phyloP scores from a whole-genome alignment of 2,888 invertebrate genomes.

The Drepana falcataria region DNA sequence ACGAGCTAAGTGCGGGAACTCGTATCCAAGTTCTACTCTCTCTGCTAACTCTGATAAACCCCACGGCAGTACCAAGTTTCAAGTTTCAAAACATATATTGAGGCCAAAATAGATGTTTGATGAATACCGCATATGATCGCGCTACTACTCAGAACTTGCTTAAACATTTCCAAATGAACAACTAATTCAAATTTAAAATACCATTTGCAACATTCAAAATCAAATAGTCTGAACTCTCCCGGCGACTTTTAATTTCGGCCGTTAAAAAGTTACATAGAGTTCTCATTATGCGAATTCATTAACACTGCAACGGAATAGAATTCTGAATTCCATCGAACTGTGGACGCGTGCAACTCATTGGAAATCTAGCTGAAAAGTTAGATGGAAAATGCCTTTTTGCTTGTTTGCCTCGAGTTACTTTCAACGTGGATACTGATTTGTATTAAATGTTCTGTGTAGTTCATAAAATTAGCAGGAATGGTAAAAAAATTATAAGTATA shows the following conservation, averaged over 20 bases:
- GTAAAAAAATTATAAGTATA: background rate
- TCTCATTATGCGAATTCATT: slow-evolving; percentile 52
- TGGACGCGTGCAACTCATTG: slow-evolving; percentile 43
- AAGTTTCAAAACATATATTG: slow-evolving; percentile 44
- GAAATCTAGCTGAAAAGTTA: slow-evolving; percentile 63
- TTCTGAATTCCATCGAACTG: slow-evolving; percentile 59
- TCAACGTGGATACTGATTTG: slow-evolving; percentile 40
- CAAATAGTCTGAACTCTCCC: slow-evolving; percentile 5
- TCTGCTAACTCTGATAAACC: slow-evolving; percentile 63
- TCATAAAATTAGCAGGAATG: background rate
- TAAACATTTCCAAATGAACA: slow-evolving; percentile 17
- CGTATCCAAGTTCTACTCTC: slow-evolving; percentile 52
- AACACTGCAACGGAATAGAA: slow-evolving; percentile 49
- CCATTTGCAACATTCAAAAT: slow-evolving; percentile 14
- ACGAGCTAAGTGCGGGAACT: slow-evolving; percentile 45
- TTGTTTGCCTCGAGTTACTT: slow-evolving; percentile 41
- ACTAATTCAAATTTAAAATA: slow-evolving; percentile 6
- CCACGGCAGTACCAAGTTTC: slow-evolving; percentile 56
- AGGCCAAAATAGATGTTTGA: slow-evolving; percentile 64
- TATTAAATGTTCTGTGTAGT: slow-evolving; percentile 32
- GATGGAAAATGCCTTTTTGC: slow-evolving; percentile 49
- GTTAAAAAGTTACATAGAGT: slow-evolving; percentile 34
- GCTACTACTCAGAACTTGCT: slow-evolving; percentile 33
- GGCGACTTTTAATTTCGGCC: slow-evolving; percentile 37
- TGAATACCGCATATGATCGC: slow-evolving; percentile 57